These are phyloP conservation scores for Gortyna flavago DNA, from an alignment of 2,888 invertebrate species.

Conservation along the genomic window DNA sequence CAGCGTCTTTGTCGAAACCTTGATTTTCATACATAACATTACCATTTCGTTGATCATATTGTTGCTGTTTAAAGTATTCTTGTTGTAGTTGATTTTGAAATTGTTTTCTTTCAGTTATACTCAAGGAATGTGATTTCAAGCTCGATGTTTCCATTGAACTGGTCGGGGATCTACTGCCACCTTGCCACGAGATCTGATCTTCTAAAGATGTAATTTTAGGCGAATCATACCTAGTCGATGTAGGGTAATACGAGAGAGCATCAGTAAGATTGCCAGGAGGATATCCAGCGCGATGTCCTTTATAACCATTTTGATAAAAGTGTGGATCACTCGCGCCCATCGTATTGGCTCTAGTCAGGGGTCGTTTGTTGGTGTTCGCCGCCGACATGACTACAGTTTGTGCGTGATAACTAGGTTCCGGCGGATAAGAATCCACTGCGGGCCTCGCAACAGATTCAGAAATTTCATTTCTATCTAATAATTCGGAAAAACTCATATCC, in stretches of 20 bases:
- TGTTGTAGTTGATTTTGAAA: conserved; percentile 89
- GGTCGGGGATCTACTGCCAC: conserved; percentile 90
- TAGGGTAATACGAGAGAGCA: conserved; percentile 95
- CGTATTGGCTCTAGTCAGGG: conserved; percentile 91
- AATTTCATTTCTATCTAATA: conserved; percentile 91
- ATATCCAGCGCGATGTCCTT: conserved; percentile 92
- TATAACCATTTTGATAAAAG: conserved; percentile 92
- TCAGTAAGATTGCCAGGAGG: conserved; percentile 94
- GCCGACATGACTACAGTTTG: conserved; percentile 88
- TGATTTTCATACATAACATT: conserved; percentile 82
- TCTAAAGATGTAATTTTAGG: conserved; percentile 90
- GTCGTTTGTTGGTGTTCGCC: conserved; percentile 83
- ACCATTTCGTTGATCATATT: conserved; percentile 89
- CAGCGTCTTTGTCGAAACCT: conserved; percentile 80
- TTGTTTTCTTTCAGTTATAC: conserved; percentile 89
- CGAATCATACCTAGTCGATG: conserved; percentile 91
- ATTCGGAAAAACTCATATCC: conserved; percentile 92
- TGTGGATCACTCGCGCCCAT: conserved; percentile 88
- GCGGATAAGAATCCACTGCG: conserved; percentile 86
- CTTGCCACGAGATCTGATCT: conserved; percentile 91
- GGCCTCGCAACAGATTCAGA: conserved; percentile 79
- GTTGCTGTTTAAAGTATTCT: conserved; percentile 89
- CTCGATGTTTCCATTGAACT: conserved; percentile 91
- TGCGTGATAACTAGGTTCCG: conserved; percentile 90
- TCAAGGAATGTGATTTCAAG: conserved; percentile 90